phyloP scores from a whole-genome alignment of 1,140 invertebrate species.

The Scaptomyza hsui region DNA sequence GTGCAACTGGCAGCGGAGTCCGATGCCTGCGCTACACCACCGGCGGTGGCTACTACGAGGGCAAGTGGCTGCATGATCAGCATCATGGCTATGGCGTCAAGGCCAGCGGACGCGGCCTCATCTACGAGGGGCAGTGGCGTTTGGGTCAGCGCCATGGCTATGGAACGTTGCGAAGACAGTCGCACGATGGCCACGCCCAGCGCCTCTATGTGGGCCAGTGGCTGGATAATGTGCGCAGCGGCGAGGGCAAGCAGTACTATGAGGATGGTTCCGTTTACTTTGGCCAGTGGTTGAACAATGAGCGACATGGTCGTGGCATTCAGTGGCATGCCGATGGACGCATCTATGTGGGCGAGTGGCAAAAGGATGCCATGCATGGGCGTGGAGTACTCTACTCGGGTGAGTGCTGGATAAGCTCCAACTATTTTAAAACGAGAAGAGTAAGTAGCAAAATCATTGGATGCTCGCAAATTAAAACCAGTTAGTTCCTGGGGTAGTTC shows the following conservation, averaged over 20 bases:
- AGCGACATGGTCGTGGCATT: constrained; percentile 86
- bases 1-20: constrained; percentile 35
- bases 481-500: no score
- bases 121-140: constrained; percentile 86
- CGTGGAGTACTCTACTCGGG: constrained; percentile 78
- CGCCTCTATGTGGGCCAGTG: constrained; percentile 85
- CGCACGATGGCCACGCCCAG: constrained; percentile 3
- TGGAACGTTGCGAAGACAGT: constrained; percentile 55
- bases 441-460: no score
- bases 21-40: constrained; percentile 56
- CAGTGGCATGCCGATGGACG: constrained; percentile 85
- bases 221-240: constrained; percentile 84
- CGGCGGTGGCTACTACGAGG: constrained; percentile 53
- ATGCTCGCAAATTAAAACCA: no score
- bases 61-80: constrained; percentile 44
- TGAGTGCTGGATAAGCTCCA: constrained; percentile 25
- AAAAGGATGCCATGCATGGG: constrained; percentile 81
- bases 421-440: no score
- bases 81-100: constrained; percentile 60
- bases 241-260: constrained; percentile 82
- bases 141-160: constrained; percentile 85
- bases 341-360: constrained; percentile 85
- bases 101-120: constrained; percentile 40
- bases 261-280: constrained; percentile 68
- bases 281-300: constrained; percentile 84